Evolutionary conservation across 2,888 invertebrate genomes (phyloP).

Genomic region (Cheilosia grossa): DNA sequence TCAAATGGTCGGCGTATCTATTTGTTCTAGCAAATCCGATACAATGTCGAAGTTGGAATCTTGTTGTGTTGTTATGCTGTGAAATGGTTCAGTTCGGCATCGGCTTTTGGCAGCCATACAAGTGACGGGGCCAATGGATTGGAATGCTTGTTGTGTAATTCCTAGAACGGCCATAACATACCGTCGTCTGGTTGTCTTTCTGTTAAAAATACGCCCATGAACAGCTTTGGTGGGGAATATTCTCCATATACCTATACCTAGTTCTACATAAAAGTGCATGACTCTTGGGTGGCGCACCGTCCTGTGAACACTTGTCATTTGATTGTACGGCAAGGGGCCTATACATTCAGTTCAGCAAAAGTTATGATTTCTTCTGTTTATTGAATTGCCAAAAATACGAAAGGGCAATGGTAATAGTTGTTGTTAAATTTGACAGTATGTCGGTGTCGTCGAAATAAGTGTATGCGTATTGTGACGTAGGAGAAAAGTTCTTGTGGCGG

Average conservation of each 20-base stretch:
- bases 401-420: too few relatives aligned
- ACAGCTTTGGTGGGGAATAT: too few relatives aligned
- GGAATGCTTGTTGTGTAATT: slow-evolving; percentile 63
- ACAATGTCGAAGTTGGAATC: slow-evolving; percentile 43
- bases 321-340: too few relatives aligned
- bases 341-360: too few relatives aligned
- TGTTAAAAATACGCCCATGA: not conserved
- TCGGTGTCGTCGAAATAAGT: too few relatives aligned
- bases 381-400: too few relatives aligned
- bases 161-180: slow-evolving; percentile 41
- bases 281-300: too few relatives aligned
- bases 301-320: too few relatives aligned
- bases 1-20: slow-evolving; percentile 22
- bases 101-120: slow-evolving; percentile 55
- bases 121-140: slow-evolving; percentile 61
- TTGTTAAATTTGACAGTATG: too few relatives aligned
- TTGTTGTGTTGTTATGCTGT: slow-evolving; percentile 17
- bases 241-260: not conserved
- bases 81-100: slow-evolving; percentile 48
- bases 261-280: not conserved
- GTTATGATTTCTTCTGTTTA: too few relatives aligned
- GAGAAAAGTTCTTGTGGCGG: too few relatives aligned
- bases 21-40: slow-evolving; percentile 53
- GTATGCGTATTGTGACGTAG: too few relatives aligned
- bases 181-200: slow-evolving; percentile 1